Percentiles rank a stretch among this genome's conserved stretches.
Conservation (phyloP, 2,113 vertebrate genomes). For the Numida meleagris region DNA sequence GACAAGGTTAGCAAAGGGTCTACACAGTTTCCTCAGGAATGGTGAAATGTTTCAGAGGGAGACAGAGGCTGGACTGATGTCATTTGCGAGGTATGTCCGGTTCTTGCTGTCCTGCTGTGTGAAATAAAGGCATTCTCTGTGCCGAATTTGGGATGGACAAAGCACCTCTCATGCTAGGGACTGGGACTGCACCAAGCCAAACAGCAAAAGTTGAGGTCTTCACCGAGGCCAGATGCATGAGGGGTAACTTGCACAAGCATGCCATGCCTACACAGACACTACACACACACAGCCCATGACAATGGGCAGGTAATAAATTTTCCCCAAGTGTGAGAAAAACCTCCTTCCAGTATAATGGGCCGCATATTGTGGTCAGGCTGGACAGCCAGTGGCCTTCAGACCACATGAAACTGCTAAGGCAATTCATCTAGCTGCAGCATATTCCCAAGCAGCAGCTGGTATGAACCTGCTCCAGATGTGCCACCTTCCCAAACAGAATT, state of each 20-base stretch:
- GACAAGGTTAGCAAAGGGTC: conserved; percentile 7
- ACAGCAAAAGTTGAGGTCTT: neutral
- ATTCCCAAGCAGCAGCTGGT: neutral
- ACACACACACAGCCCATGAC: neutral
- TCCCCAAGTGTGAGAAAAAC: neutral
- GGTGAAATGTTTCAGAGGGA: neutral
- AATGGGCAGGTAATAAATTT: neutral
- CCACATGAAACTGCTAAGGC: neutral
- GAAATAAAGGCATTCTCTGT: neutral
- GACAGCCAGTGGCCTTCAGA: neutral
- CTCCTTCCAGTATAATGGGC: neutral
- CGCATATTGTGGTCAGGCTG: neutral
- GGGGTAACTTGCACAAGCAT: neutral
- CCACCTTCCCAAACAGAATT: neutral
- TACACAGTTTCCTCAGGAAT: neutral
- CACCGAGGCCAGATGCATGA: neutral
- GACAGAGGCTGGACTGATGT: neutral
- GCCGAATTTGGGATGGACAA: neutral
- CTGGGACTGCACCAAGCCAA: neutral
- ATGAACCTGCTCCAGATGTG: neutral
- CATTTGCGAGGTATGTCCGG: neutral
- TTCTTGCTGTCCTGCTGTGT: neutral
- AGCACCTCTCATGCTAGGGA: neutral
- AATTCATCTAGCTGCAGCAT: neutral
- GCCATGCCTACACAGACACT: neutral